Evolutionary conservation across 1,140 invertebrate genomes (phyloP).

Genomic region (Antheraea pernyi): DNA sequence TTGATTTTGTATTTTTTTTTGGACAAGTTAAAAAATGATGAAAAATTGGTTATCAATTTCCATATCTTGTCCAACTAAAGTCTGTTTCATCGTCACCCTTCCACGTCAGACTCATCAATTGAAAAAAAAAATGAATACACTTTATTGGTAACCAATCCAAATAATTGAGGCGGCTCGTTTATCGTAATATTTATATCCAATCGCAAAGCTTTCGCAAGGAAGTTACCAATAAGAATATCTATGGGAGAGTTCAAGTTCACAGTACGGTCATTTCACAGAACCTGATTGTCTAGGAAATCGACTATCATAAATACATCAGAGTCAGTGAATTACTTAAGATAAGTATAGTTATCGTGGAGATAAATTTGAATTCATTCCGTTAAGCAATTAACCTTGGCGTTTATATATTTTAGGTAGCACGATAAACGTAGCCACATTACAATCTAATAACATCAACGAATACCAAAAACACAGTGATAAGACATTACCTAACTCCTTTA

Average conservation of each 20-base stretch:
- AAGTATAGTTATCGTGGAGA: not conserved
- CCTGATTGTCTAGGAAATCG: not conserved
- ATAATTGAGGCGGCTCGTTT: slow-evolving; percentile 9
- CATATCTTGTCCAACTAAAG: not conserved
- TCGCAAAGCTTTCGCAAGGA: slow-evolving; percentile 11
- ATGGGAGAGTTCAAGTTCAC: slow-evolving; percentile 3
- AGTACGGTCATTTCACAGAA: not conserved
- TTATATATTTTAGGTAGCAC: too few relatives aligned
- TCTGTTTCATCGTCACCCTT: not conserved
- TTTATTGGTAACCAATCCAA: slow-evolving; percentile 10
- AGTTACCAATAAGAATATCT: not conserved
- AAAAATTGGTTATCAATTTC: too few relatives aligned
- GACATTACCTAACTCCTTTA: too few relatives aligned
- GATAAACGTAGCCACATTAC: too few relatives aligned
- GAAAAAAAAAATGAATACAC: slow-evolving; percentile 5
- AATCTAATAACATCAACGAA: too few relatives aligned
- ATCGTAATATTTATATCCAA: not conserved
- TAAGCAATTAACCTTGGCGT: not conserved
- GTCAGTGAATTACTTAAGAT: not conserved
- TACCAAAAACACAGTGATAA: too few relatives aligned
- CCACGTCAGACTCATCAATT: not conserved
- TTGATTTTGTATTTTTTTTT: too few relatives aligned
- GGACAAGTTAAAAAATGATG: too few relatives aligned
- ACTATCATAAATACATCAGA: not conserved
- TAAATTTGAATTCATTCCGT: not conserved